Conservation (phyloP, 2,888 invertebrate species). For the Prenolepis imparis region DNA sequence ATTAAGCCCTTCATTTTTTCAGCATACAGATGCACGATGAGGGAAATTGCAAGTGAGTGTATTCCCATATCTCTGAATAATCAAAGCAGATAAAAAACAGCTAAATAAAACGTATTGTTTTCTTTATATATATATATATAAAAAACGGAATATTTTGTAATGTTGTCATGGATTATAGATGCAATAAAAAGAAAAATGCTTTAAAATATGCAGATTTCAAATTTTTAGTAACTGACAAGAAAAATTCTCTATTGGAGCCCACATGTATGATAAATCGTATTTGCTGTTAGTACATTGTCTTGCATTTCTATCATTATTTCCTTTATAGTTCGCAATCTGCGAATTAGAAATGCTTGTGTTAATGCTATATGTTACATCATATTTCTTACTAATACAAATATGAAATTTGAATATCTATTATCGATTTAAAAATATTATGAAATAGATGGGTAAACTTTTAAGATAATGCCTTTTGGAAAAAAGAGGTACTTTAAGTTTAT, state of each 20-base stretch:
- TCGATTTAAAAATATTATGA: conserved; percentile 10
- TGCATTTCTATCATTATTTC: conserved; percentile 60
- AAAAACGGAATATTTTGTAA: neutral
- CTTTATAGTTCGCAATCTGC: conserved; percentile 1
- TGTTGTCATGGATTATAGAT: neutral
- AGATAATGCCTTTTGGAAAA: neutral
- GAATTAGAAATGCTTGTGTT: conserved; percentile 5
- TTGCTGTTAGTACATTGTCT: conserved; percentile 70
- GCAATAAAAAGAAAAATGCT: neutral
- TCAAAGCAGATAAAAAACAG: conserved; percentile 9
- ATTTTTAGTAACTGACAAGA: neutral
- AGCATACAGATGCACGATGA: neutral
- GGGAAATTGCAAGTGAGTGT: neutral
- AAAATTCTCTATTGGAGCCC: neutral
- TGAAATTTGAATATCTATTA: conserved; percentile 23
- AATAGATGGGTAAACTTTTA: neutral
- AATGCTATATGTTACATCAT: conserved; percentile 23
- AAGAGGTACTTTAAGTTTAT: neutral
- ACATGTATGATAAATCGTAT: conserved; percentile 44
- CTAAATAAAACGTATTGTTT: neutral
- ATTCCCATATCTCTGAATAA: conserved; percentile 3
- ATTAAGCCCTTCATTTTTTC: conserved; percentile 20
- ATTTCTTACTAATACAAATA: neutral
- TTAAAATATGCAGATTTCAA: neutral
- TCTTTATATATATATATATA: neutral